Base-by-base conservation (phyloP, 2,797 vertebrate species). In the Spinus olivaceus region DNA sequence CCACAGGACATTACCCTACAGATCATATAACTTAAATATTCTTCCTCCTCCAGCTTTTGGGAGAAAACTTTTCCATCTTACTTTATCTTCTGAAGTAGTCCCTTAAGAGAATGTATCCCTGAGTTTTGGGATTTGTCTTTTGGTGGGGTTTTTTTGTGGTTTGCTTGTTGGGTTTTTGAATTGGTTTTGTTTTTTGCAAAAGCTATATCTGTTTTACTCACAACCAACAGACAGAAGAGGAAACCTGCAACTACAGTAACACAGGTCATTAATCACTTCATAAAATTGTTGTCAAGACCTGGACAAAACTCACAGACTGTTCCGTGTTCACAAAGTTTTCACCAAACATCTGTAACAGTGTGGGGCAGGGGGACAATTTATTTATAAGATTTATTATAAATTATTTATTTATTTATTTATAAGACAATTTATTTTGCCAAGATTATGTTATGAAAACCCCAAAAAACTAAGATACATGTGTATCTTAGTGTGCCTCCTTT, bases 201-300 rank as follows among this genome's bases (percentile, higher is more conserved):
- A 94, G 56, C 23, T 69, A 2, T n/a, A 78, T 81, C 64, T 93
- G 35, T 67, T 93, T 70, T 46, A 51, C 54, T 79, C 66, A 60
- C 14, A 67, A 17, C 21, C 61, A 90, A 74, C 39, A 81, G 66
- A 66, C 24, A 95, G 67, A 81, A 96, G 78, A 92, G 69, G 76
- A 90, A 95, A 92, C 6, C 59, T 46, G 44, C 69, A 86, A 73
- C 92, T 67, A 59, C 63, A 86, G 95, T 44, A 94, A 92, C 30
- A n/a, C 1, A 56, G 66, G 63, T 69, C 72, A 90, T 88, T 72
- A 91, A 90, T 86, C 95, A 90, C 46, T 23, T 72, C 42, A 49
- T 84, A 76, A 96, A 94, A 81, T n/a, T 47, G 19, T 37, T 84
- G 70, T 84, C 89, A 91, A 90, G 63, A 32, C 27, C 61, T 63